A percentile compares a stretch with the other conserved stretches of the same genome.
These are phyloP conservation scores for Blomia tropicalis DNA, from an alignment of 2,888 invertebrate species.

Conservation along the genomic window DNA sequence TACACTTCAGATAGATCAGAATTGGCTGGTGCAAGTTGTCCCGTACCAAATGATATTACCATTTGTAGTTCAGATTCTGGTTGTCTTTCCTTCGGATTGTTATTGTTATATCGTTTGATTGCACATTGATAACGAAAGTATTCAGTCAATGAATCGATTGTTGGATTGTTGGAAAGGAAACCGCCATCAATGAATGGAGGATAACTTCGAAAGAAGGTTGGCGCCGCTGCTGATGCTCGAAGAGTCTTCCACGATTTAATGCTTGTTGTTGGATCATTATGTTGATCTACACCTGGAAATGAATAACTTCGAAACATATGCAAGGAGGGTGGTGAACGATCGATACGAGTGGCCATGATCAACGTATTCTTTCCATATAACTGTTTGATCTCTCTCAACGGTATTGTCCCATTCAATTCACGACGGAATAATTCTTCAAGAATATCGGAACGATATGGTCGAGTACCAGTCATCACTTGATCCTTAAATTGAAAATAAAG, in stretches of 20 bases:
- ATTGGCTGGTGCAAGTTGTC: slow-evolving; percentile 39
- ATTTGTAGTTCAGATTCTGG: slow-evolving; percentile 44
- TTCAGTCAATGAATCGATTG: slow-evolving; percentile 81
- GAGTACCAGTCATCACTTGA: slow-evolving; percentile 68
- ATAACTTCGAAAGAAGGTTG: slow-evolving; percentile 59
- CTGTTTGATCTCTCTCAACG: slow-evolving; percentile 67
- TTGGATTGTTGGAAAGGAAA: slow-evolving; percentile 90
- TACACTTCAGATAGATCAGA: slow-evolving; percentile 32
- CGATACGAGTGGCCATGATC: slow-evolving; percentile 74
- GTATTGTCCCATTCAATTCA: slow-evolving; percentile 62
- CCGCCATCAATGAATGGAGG: slow-evolving; percentile 52
- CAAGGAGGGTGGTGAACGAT: slow-evolving; percentile 77
- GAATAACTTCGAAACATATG: slow-evolving; percentile 84
- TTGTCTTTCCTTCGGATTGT: neutral
- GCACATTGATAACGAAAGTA: slow-evolving; percentile 75
- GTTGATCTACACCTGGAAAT: slow-evolving; percentile 36
- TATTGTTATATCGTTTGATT: slow-evolving; percentile 36
- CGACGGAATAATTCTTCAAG: slow-evolving; percentile 73
- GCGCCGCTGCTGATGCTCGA: slow-evolving; percentile 86
- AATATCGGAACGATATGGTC: slow-evolving; percentile 73
- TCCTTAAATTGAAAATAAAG: slow-evolving; percentile 89
- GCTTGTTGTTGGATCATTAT: neutral
- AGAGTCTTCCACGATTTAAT: slow-evolving; percentile 68
- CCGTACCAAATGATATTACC: slow-evolving; percentile 61
- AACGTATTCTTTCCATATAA: slow-evolving; percentile 49